Percentiles rank a stretch among this genome's conserved stretches.
Conservation (phyloP, 2,797 vertebrate genomes). For the Melanotaenia parkinsoni region DNA sequence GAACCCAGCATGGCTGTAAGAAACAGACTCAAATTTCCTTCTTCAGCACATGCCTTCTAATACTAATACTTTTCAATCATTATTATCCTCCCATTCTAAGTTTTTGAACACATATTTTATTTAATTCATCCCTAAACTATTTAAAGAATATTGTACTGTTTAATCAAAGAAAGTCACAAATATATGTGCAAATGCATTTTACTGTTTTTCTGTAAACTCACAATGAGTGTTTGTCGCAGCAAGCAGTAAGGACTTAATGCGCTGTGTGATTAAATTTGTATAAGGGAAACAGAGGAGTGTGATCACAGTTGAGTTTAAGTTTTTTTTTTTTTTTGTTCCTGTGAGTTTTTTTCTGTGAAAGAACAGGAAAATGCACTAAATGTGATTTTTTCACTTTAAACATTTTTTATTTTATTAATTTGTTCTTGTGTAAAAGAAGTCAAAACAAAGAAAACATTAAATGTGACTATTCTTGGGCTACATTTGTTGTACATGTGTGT, state of each 20-base stretch:
- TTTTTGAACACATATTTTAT: background rate
- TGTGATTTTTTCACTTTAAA: background rate
- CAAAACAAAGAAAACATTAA: no score
- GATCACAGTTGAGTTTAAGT: background rate
- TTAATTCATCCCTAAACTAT: background rate
- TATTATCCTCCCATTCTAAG: no score
- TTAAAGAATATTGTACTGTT: background rate
- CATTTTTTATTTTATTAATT: background rate
- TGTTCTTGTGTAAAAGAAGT: background rate
- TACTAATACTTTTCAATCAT: no score
- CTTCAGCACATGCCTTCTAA: background rate
- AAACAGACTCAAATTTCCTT: background rate
- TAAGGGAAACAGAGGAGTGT: background rate
- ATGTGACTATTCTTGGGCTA: background rate
- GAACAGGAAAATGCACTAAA: background rate
- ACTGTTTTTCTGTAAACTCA: conserved; percentile 1
- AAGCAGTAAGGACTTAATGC: conserved; percentile 1
- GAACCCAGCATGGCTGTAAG: background rate
- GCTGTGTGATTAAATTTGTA: conserved; percentile 14
- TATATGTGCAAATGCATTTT: background rate
- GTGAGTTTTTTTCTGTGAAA: conserved; percentile 6
- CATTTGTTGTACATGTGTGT: background rate
- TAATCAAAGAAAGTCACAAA: background rate
- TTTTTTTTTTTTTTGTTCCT: background rate
- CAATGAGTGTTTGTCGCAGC: conserved; percentile 1